Conservation (phyloP, 2,113 vertebrate genomes). For the Zosterops lateralis region DNA sequence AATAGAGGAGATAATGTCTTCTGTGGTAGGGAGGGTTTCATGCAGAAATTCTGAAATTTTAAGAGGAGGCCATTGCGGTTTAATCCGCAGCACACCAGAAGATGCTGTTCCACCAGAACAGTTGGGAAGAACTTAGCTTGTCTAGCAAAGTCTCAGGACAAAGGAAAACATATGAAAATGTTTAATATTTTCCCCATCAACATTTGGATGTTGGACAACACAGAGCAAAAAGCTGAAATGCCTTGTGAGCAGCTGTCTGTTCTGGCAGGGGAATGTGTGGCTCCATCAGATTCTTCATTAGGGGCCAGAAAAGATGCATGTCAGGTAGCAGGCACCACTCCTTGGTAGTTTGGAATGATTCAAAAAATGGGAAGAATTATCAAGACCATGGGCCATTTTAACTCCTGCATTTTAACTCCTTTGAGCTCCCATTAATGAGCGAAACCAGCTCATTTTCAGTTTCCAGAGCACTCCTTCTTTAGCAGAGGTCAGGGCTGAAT, state of each 20-base stretch:
- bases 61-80: not conserved
- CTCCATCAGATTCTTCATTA: not conserved
- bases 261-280: accelerated
- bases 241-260: not conserved
- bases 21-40: not conserved
- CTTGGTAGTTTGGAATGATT: not conserved
- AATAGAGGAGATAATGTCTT: not conserved
- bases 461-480: not conserved
- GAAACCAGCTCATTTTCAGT: not conserved
- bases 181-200: not conserved
- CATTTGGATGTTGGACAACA: not conserved
- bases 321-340: not conserved
- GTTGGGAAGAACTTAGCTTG: not conserved
- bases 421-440: not conserved
- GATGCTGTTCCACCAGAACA: not conserved
- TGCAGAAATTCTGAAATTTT: not conserved
- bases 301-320: not conserved
- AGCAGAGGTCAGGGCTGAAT: slow-evolving; percentile 24
- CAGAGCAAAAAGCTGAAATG: not conserved
- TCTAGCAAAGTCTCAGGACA: not conserved
- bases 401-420: not conserved
- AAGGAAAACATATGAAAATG: not conserved
- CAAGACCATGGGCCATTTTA: accelerated
- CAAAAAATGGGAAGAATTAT: not conserved
- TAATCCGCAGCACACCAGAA: not conserved